Evolutionary conservation across 2,888 invertebrate genomes (phyloP), one percentile per base, ranked within the genome.

Genomic region (Galerucella nymphaeae): DNA sequence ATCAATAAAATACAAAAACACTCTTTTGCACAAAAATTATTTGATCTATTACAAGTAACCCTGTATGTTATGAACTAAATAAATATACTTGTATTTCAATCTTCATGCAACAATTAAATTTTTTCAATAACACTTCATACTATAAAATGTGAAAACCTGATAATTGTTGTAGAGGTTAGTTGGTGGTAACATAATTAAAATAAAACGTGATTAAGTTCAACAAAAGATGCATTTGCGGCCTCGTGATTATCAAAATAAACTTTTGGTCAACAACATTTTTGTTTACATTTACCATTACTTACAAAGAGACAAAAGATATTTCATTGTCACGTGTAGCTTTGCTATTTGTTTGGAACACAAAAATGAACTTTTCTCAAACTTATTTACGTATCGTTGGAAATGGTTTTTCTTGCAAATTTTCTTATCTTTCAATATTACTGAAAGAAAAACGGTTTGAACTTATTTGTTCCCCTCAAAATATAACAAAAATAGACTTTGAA

Each of bases 181-280:
- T 50, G 8, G n/a, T n/a, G 16, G 8, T n/a, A 14, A n/a, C 50
- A 50, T 50, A 50, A 14, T 50, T 50, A 16, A n/a, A 14, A 50
- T n/a, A 50, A 50, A n/a, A 50, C 50, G 50, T 50, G 50, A 50
- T 50, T 2, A 13, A 50, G 50, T 14, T 50, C 5, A n/a, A 50
- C 14, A 50, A 50, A 50, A n/a, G n/a, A 50, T n/a, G 50, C 11
- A 50, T 50, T n/a, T n/a, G n/a, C 50, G 50, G 50, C 50, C 50
- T 50, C n/a, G 50, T 50, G 42, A 16, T 50, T 50, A 16, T 50
- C 50, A 50, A 50, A 50, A 50, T 50, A 50, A 50, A 50, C 50
- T 8, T 50, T 50, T 8, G 50, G 50, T 50, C n/a, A 50, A 50
- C 14, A 45, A 50, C 50, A 50, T 14, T n/a, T n/a, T 50, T 50